Evolutionary conservation across 1,140 invertebrate species (phyloP).

Genomic region (Euschistus heros): DNA sequence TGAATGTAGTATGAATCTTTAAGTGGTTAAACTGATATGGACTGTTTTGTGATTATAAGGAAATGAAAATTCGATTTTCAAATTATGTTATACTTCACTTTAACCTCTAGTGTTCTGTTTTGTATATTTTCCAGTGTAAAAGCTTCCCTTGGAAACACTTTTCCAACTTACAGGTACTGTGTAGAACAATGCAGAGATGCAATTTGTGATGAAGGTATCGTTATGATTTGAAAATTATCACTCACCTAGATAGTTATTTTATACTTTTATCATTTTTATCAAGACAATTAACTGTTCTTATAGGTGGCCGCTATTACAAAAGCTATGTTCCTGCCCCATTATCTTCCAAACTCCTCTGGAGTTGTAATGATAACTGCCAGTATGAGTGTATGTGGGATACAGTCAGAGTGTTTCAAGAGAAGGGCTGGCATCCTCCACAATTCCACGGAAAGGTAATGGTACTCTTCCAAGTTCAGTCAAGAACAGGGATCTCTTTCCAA

Average conservation of each 20-base stretch:
- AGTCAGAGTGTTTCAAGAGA: slow-evolving; percentile 60
- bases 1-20: too few relatives aligned
- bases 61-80: too few relatives aligned
- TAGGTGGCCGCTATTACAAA: slow-evolving; percentile 47
- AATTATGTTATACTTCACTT: too few relatives aligned
- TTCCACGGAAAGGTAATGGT: slow-evolving; percentile 86
- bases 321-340: slow-evolving; percentile 40
- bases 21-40: too few relatives aligned
- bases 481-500: too few relatives aligned
- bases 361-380: slow-evolving; percentile 69
- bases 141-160: slow-evolving; percentile 27
- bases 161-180: slow-evolving; percentile 30
- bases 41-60: too few relatives aligned
- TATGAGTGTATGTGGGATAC: slow-evolving; percentile 92
- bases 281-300: slow-evolving; percentile 28
- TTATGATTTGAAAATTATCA: too few relatives aligned
- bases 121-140: not conserved
- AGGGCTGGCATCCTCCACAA: slow-evolving; percentile 66
- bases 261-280: not conserved
- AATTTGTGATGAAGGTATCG: slow-evolving; percentile 29
- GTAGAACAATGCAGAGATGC: slow-evolving; percentile 28
- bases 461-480: too few relatives aligned
- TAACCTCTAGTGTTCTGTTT: too few relatives aligned
- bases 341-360: slow-evolving; percentile 52
- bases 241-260: not conserved